Evolutionary conservation across 2,113 vertebrate species (phyloP).

Genomic region (Macquaria ambigua): DNA sequence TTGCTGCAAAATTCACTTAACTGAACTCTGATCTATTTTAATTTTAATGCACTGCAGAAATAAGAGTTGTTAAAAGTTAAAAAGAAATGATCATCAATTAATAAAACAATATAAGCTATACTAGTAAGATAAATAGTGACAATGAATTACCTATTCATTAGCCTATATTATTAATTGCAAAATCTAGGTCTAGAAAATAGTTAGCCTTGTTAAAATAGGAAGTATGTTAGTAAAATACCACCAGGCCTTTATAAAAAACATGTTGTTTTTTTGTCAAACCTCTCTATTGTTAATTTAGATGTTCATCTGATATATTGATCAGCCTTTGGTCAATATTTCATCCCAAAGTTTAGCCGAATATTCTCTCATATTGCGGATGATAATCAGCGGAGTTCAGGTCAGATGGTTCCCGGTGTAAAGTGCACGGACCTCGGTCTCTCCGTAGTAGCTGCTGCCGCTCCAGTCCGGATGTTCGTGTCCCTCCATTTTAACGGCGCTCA

Average conservation of each 20-base stretch:
- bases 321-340: constrained; percentile 77
- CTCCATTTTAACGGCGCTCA: constrained; percentile 97
- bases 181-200: too few species aligned
- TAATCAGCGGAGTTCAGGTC: constrained; percentile 40
- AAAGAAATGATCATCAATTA: background rate
- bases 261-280: background rate
- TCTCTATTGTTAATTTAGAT: background rate
- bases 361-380: constrained; percentile 75
- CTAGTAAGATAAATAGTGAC: background rate
- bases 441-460: constrained; percentile 92
- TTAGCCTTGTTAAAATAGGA: too few species aligned
- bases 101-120: background rate
- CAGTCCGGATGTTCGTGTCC: constrained; percentile 94
- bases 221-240: background rate
- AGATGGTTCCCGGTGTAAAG: constrained; percentile 61
- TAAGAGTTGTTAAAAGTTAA: background rate
- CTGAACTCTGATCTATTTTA: background rate
- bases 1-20: background rate
- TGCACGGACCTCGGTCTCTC: constrained; percentile 89
- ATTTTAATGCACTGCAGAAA: background rate
- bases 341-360: constrained; percentile 82
- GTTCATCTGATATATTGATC: background rate
- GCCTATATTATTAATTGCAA: too few species aligned
- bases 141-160: too few species aligned
- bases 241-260: too few species aligned